Percentiles rank a stretch among this genome's conserved stretches.
Conservation (phyloP, 2,797 vertebrate species). For the Carcharodon carcharias region DNA sequence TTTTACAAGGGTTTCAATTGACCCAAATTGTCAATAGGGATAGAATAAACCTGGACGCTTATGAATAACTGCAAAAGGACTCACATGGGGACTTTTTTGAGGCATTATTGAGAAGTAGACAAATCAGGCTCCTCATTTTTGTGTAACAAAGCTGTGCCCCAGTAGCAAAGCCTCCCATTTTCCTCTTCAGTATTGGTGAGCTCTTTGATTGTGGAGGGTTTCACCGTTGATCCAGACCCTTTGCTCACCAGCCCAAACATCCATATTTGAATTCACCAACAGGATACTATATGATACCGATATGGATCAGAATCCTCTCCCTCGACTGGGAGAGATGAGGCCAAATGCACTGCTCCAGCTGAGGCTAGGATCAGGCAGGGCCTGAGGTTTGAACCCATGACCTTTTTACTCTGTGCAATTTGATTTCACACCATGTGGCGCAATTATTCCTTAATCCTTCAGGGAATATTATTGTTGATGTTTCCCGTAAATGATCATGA, state of each 20-base stretch:
- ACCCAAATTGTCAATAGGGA: no score
- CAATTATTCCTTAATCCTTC: not conserved
- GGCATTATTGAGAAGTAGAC: not conserved
- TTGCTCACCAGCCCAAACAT: not conserved
- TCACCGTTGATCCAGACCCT: not conserved
- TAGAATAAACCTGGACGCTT: not conserved
- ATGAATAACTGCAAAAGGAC: not conserved
- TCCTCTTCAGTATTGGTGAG: not conserved
- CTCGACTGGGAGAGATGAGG: not conserved
- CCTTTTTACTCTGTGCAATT: not conserved
- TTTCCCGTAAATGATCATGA: not conserved
- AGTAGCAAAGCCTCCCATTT: not conserved
- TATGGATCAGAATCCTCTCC: not conserved
- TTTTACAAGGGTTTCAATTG: no score
- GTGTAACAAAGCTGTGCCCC: not conserved
- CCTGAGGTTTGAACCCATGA: not conserved
- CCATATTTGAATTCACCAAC: not conserved
- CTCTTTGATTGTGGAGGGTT: not conserved
- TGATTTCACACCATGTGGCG: not conserved
- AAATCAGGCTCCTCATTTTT: not conserved
- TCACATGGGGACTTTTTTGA: not conserved
- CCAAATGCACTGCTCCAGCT: not conserved
- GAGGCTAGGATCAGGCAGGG: not conserved
- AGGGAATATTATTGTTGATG: not conserved
- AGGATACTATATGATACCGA: not conserved